Base-by-base conservation (phyloP, 2,888 invertebrate species). In the Clostera curtula region DNA sequence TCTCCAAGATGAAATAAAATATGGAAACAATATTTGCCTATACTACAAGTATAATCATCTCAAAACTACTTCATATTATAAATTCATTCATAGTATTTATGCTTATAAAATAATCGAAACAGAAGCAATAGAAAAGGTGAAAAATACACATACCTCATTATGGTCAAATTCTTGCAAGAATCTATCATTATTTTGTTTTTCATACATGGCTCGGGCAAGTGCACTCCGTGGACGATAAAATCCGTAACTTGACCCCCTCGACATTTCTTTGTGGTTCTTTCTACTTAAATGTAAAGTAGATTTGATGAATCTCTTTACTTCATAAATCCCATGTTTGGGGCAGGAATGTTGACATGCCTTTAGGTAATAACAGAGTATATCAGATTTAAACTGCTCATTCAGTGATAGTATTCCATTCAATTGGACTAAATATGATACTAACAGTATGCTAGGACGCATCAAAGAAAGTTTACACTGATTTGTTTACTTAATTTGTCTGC, bases 171-270 rank as follows among this genome's bases (percentile, higher is more conserved):
- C 82, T 48, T 86, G 85, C 11, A 92, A 79, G 43, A 87, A 86
- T 56, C 88, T 86, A 67, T 93, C 92, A 53, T 89, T 88, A 42
- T 86, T 74, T 51, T 90, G 90, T 65, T 91, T 91, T 49, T 91
- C 88, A 75, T 90, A 91, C 25, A 92, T 69, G 23, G 90, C 86
- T 53, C 91, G 80, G 26, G 92, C 91, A 38, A 93, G 74, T 26
- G 89, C 88, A 43, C 91, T 90, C 53, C 91, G 85, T 24, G 91
- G 91, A 40, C 89, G 80, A 64, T 88, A 90, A 24, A 80, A 69
- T 37, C 80, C 76, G 51, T 73, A 53, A 43, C 61, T 63, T 26
- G 70, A 58, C 35, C 50, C 45, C 46, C 56, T 66, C 30, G 73
- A 54, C 79, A 80, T 80, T 8, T 59, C 52, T 43, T 51, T 43